phyloP scores from a whole-genome alignment of 2,888 invertebrate species.

The Luperina nickerlii region DNA sequence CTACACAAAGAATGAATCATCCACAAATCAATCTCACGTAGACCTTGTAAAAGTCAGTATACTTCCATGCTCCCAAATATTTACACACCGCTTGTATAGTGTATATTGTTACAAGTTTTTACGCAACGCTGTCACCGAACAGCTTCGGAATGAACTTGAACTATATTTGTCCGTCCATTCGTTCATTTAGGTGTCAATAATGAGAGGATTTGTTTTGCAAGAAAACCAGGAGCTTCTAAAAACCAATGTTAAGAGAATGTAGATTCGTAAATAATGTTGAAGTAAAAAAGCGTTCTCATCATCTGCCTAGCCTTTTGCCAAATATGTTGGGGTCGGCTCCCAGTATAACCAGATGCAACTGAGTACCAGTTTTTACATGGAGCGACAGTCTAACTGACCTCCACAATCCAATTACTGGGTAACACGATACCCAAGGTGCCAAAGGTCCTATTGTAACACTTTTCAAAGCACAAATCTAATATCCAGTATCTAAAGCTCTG shows the following conservation, averaged over 20 bases:
- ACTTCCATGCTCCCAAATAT: slow-evolving; percentile 46
- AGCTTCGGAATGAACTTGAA: slow-evolving; percentile 52
- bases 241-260: neutral
- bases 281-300: no score
- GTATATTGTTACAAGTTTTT: slow-evolving; percentile 55
- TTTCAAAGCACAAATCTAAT: neutral
- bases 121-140: slow-evolving; percentile 53
- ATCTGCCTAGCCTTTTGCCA: neutral
- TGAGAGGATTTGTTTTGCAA: slow-evolving; percentile 12
- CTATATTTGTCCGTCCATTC: slow-evolving; percentile 38
- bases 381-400: neutral
- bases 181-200: slow-evolving; percentile 34
- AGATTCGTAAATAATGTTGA: neutral
- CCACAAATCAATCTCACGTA: slow-evolving; percentile 21
- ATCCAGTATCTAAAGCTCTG: neutral
- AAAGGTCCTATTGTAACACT: neutral
- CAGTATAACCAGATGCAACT: neutral
- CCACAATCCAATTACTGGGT: neutral
- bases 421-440: neutral
- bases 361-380: neutral
- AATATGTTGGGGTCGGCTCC: neutral
- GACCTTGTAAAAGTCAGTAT: slow-evolving; percentile 34
- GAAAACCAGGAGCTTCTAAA: neutral
- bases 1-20: slow-evolving; percentile 17
- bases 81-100: slow-evolving; percentile 42